These are phyloP conservation scores for Scytalopus superciliaris DNA, from an alignment of 2,113 vertebrate genomes.

Conservation along the genomic window DNA sequence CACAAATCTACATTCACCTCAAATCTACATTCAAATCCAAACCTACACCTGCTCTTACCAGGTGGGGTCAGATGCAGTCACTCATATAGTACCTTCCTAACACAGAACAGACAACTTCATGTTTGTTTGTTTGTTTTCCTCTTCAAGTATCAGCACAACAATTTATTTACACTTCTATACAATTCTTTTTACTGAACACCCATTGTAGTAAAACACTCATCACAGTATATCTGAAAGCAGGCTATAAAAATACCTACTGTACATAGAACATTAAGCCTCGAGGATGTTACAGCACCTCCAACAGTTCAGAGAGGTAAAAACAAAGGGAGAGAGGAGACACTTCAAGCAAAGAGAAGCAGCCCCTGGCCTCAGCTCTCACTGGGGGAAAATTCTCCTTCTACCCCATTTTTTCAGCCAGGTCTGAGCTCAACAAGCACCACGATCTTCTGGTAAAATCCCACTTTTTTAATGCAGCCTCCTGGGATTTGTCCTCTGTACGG, in stretches of 20 bases:
- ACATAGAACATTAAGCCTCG: slow-evolving; percentile 38
- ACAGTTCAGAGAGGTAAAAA: neutral
- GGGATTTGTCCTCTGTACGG: neutral
- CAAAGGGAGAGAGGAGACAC: neutral
- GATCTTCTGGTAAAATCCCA: neutral
- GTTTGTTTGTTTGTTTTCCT: neutral
- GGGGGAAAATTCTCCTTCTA: neutral
- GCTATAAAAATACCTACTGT: slow-evolving; percentile 62
- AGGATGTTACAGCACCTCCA: slow-evolving; percentile 56
- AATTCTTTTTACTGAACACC: slow-evolving; percentile 4
- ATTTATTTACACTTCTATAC: slow-evolving; percentile 61
- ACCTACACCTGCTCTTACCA: neutral
- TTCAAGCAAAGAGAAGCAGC: neutral
- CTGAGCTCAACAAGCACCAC: neutral
- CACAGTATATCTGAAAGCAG: slow-evolving; percentile 52
- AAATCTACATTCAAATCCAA: neutral
- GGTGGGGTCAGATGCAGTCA: neutral
- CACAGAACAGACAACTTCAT: neutral
- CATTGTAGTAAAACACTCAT: slow-evolving; percentile 14
- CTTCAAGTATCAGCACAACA: slow-evolving; percentile 61
- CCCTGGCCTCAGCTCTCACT: neutral
- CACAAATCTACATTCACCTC: neutral
- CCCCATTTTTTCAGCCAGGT: neutral
- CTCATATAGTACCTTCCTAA: neutral
- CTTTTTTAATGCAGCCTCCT: neutral